Percentiles rank a stretch among this genome's conserved stretches.
Conservation (phyloP, 2,113 vertebrate genomes). For the Chaetura pelagica region DNA sequence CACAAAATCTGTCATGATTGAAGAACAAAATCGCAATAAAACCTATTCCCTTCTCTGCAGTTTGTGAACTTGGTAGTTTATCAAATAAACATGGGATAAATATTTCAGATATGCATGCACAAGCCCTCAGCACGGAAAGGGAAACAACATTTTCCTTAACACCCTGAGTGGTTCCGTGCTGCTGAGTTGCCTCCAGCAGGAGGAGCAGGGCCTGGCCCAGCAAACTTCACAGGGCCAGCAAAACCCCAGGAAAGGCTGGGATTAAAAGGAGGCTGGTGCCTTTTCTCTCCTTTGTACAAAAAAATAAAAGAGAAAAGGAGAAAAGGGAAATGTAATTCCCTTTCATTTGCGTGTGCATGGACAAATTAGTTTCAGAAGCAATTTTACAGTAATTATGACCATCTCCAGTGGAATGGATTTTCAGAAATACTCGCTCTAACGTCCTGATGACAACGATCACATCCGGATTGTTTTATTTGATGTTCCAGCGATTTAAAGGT, state of each 20-base stretch:
- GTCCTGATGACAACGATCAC: constrained; percentile 35
- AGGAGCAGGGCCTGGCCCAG: neutral
- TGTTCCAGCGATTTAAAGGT: constrained; percentile 58
- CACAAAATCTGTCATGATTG: constrained; percentile 1
- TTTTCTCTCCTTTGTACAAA: neutral
- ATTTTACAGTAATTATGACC: constrained; percentile 69
- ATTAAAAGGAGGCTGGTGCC: neutral
- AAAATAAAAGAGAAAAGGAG: neutral
- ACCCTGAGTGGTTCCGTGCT: fast-evolving
- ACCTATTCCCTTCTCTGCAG: neutral
- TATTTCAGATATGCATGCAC: neutral
- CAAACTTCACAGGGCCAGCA: neutral
- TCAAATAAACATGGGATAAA: neutral
- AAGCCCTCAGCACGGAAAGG: neutral
- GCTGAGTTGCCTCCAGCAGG: neutral
- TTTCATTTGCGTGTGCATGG: constrained; percentile 42
- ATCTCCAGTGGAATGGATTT: constrained; percentile 64
- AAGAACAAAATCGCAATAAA: neutral
- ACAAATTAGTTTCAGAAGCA: constrained; percentile 63
- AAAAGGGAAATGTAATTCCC: constrained; percentile 30
- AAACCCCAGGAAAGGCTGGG: neutral
- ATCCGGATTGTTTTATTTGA: constrained; percentile 39
- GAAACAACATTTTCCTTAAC: neutral
- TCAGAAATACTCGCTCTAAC: constrained; percentile 38
- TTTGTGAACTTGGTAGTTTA: neutral